phyloP scores from a whole-genome alignment of 2,888 invertebrate genomes.

The Ceraclea dissimilis region DNA sequence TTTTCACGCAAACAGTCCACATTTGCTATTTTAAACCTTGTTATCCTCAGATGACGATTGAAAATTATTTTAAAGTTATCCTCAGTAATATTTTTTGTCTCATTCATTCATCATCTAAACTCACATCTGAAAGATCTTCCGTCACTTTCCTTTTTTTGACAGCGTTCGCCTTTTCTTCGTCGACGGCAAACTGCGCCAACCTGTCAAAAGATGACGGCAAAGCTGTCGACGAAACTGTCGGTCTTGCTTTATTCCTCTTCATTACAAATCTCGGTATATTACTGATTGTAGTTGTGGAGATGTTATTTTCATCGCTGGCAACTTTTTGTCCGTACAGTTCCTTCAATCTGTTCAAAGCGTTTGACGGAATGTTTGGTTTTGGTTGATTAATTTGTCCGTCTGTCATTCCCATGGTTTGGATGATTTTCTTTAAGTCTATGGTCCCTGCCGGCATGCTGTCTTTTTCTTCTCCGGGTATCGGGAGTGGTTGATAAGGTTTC shows the following conservation, averaged over 20 bases:
- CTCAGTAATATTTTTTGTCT: neutral
- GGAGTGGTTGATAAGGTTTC: slow-evolving; percentile 18
- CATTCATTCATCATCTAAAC: slow-evolving; percentile 37
- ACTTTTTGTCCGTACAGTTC: slow-evolving; percentile 30
- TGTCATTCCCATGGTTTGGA: slow-evolving; percentile 28
- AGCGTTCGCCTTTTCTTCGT: slow-evolving; percentile 23
- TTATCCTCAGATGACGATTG: no score
- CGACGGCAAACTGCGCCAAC: slow-evolving; percentile 18
- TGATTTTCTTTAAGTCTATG: slow-evolving; percentile 20
- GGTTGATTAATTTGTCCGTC: slow-evolving; percentile 42
- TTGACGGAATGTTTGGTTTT: slow-evolving; percentile 37
- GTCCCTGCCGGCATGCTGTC: slow-evolving; percentile 20
- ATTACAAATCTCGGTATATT: slow-evolving; percentile 9
- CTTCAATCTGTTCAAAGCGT: slow-evolving; percentile 33
- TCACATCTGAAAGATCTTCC: slow-evolving; percentile 51
- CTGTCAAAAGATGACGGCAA: slow-evolving; percentile 12
- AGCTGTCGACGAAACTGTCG: neutral
- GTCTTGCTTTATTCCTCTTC: slow-evolving; percentile 8
- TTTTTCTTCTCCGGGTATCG: slow-evolving; percentile 18
- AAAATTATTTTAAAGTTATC: no score
- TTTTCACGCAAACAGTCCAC: no score
- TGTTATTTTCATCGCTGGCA: neutral
- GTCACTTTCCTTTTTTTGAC: slow-evolving; percentile 47
- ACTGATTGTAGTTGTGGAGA: neutral
- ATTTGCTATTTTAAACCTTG: no score